These are phyloP conservation scores for Anolis carolinensis DNA, from an alignment of 2,113 vertebrate genomes.

Conservation along the genomic window DNA sequence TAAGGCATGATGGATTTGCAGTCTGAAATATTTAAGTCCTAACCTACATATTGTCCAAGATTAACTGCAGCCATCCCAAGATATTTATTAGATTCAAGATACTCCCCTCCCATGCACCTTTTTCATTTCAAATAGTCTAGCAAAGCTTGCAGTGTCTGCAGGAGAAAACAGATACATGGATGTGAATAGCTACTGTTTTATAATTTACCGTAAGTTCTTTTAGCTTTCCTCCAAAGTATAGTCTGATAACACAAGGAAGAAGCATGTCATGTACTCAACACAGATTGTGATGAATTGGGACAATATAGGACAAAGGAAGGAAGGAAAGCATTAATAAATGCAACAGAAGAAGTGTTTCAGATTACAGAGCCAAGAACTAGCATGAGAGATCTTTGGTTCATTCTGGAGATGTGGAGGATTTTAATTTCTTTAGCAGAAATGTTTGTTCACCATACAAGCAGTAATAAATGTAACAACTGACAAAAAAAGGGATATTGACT, in stretches of 20 bases:
- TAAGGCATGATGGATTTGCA: no score
- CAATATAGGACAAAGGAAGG: neutral
- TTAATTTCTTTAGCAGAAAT: neutral
- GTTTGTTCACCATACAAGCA: neutral
- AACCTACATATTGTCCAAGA: no score
- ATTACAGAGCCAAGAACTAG: neutral
- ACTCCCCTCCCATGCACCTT: no score
- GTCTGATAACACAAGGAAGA: neutral
- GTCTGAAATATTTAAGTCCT: no score
- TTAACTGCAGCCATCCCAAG: no score
- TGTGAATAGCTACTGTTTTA: no score
- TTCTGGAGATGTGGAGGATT: neutral
- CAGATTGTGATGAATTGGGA: neutral
- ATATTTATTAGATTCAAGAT: no score
- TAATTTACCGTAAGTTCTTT: no score
- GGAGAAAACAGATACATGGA: no score
- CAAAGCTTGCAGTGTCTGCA: neutral
- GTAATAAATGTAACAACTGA: conserved; percentile 8
- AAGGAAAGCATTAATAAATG: neutral
- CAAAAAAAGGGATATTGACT: conserved; percentile 24
- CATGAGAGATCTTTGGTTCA: neutral
- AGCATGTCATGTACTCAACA: neutral
- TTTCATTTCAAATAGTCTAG: neutral
- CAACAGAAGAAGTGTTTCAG: neutral
- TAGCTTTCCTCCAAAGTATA: neutral